Base-by-base conservation (phyloP, 1,140 invertebrate species). In the Papilio aristodemus region DNA sequence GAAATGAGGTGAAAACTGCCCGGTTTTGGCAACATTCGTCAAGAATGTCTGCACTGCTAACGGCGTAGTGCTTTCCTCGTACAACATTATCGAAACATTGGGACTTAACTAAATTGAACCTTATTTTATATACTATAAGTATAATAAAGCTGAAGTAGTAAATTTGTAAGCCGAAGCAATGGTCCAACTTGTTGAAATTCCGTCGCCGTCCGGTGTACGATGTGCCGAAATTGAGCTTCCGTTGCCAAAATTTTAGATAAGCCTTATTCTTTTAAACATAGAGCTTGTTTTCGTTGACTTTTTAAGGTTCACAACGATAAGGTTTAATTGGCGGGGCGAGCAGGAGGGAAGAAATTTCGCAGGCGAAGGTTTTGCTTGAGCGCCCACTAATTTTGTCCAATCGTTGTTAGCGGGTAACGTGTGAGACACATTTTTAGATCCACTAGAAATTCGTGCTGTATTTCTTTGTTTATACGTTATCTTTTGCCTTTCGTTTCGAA, bases 131-230 rank as follows among this genome's bases (percentile, higher is more conserved):
- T 27, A 57, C 7, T n/a, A 79, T 72, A 89, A 73, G 71, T 68
- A 60, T 64, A 73, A 70, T 64, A 58, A 39, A 57, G 17, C 25
- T 54, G 74, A 60, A 71, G 41, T 73, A 58, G 70, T 76, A 78
- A 57, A 38, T 71, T 67, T 78, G 79, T 75, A 81, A 79, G 72
- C 71, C 67, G 63, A 74, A 80, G 79, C 79, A 77, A 80, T 80
- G 78, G 77, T 79, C 81, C 78, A 84, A 88, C 88, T 90, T 89
- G 86, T 82, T 90, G 88, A 88, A 89, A 90, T 90, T 90, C 88
- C 85, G 81, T 81, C 81, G 77, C 74, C 80, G 78, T 79, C 78
- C 80, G 81, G 78, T 79, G 74, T 76, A 81, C 77, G 77, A 69
- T 77, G 75, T 76, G 75, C 76, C 81, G 83, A 85, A 86, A 79